Evolutionary conservation across 1,140 invertebrate species (phyloP).

Genomic region (Trypoxylus dichotomus): DNA sequence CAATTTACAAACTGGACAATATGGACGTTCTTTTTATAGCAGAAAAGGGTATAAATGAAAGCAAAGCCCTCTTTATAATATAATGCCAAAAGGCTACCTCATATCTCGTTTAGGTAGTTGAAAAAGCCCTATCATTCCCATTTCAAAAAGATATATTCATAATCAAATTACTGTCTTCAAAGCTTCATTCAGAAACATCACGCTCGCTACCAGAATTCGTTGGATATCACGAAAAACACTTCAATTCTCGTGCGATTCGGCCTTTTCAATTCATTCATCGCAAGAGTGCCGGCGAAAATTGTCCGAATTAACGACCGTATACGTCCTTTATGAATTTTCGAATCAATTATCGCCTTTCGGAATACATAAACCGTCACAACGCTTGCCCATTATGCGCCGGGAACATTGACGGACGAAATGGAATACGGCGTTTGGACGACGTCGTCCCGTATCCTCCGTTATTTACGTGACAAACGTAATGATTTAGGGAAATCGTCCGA

Average conservation of each 20-base stretch:
- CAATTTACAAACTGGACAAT: too few species aligned
- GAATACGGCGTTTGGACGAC: neutral
- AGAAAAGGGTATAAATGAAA: too few species aligned
- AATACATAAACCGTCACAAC: neutral
- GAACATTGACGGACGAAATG: neutral
- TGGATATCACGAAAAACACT: neutral
- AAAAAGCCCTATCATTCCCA: too few species aligned
- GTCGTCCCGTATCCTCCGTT: neutral
- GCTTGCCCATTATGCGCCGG: neutral
- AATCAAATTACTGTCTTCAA: too few species aligned
- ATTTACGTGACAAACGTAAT: neutral
- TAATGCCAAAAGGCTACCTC: too few species aligned
- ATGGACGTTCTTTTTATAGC: too few species aligned
- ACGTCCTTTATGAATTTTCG: neutral
- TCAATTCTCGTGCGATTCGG: neutral
- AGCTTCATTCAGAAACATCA: too few species aligned
- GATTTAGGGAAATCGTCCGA: neutral
- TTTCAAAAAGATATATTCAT: too few species aligned
- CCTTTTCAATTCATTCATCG: neutral
- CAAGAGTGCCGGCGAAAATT: neutral
- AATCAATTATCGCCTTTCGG: constrained; percentile 2
- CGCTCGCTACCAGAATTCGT: neutral
- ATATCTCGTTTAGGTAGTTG: too few species aligned
- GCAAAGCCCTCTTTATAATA: too few species aligned
- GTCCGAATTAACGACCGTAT: neutral